Base-by-base conservation (phyloP, 2,113 vertebrate genomes). In the Prunella fulvescens region DNA sequence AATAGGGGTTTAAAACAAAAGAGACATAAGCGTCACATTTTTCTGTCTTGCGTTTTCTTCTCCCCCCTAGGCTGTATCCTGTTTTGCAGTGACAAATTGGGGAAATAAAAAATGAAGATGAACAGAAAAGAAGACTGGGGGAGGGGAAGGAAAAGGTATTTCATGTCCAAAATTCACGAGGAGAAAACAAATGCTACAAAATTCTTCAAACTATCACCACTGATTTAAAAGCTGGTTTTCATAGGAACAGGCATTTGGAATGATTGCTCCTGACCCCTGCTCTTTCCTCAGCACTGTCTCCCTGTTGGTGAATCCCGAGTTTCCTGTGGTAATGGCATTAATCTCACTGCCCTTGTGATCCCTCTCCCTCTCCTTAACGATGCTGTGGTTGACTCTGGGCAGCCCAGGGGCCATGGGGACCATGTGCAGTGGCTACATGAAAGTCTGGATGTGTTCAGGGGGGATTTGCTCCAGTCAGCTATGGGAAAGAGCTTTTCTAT, bases 401-500 rank as follows among this genome's bases (percentile, higher is more conserved):
- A 90, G 22, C 35, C n/a, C 48, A 60, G 60, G 64, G 44, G 64
- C 67, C 48, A 47, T 3, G 4, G 19, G 65, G 50, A 47, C 26
- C 0, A 0, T 23, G 18, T 2, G 0, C 56, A 92, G 70, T 14
- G 42, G 60, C 60, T 82, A 58, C 74, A 28, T 57, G 69, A 80
- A 92, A 96, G 85, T 91, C 86, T 73, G 71, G 65, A 64, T 2
- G 1, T 67, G 40, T 91, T 92, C 47, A 25, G 48, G 60, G 37
- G 66, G 26, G 4, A 80, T 92, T 92, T 93, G 61, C 90, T 95
- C 66, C 77, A 89, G 81, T 70, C 56, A 77, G 57, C 45, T 57
- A 48, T 58, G 48, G 90, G 93, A 94, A 95, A 80, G 56, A 39
- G 62, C 73, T 96, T 94, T 93, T 66, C 87, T 88, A 25, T 90